These are phyloP conservation scores for Centruroides vittatus DNA, from an alignment of 1,140 invertebrate genomes.

Conservation along the genomic window DNA sequence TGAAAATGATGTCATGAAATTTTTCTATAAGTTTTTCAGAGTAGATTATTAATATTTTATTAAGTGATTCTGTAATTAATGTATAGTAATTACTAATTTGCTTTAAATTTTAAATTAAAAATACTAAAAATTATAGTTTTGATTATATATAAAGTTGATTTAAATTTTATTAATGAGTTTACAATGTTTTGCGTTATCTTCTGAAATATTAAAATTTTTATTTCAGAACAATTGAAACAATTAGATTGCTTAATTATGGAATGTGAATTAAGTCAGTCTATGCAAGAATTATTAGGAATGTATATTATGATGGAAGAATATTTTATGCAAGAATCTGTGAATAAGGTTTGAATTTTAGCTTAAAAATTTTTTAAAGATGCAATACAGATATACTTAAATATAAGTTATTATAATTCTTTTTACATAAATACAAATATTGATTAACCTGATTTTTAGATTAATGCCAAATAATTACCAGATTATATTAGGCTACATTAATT, in stretches of 20 bases:
- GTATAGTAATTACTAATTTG: too few species aligned
- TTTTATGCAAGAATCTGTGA: slow-evolving; percentile 89
- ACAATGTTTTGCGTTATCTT: too few species aligned
- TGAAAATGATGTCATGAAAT: too few species aligned
- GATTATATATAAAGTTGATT: too few species aligned
- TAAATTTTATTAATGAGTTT: too few species aligned
- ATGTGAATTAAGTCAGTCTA: slow-evolving; percentile 60
- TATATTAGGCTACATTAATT: too few species aligned
- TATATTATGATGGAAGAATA: slow-evolving; percentile 90
- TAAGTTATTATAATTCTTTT: neutral
- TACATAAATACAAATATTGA: neutral
- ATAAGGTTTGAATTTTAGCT: slow-evolving; percentile 41
- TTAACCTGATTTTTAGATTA: too few species aligned
- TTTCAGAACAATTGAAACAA: slow-evolving; percentile 35
- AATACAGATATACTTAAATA: neutral
- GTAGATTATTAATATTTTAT: too few species aligned
- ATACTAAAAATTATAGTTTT: neutral
- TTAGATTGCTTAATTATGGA: slow-evolving; percentile 55
- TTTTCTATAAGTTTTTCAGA: too few species aligned
- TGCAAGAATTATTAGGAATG: slow-evolving; percentile 79
- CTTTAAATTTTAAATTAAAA: too few species aligned
- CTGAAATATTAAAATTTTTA: slow-evolving; percentile 4
- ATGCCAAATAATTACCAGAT: too few species aligned
- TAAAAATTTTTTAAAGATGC: neutral
- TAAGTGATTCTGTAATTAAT: too few species aligned